Evolutionary conservation across 2,113 vertebrate species (phyloP), one percentile per base, ranked within the genome.

Genomic region (Dermatemys mawii): DNA sequence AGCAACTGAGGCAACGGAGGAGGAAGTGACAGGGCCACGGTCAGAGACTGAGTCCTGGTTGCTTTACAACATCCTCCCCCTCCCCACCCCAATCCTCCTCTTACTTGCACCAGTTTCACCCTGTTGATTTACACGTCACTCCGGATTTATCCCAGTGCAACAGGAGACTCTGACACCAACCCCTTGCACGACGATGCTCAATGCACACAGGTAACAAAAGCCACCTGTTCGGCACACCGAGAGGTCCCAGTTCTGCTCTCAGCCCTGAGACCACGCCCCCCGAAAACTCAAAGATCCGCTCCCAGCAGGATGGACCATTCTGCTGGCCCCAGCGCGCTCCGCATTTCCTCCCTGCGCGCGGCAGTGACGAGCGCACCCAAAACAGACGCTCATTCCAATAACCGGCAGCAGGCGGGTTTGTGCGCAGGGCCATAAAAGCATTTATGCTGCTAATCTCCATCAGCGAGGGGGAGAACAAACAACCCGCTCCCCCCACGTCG

Each of bases 361-460:
- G 49, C 1, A 0, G 89, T 6, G n/a, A 11, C 14, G 35, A n/a
- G 79, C 6, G 35, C 87, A 70, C 38, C 87, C 21, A 17, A 38
- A 90, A 91, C 54, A 79, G 90, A 86, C 3, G 48, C 67, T 51
- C 12, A 16, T 2, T 17, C 73, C 10, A 57, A 55, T 78, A n/a
- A 84, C 79, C 53, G 16, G 81, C 93, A 55, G 9, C 87, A 49
- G 35, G 92, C 1, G 29, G 82, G 83, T 11, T 49, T 84, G 91
- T 53, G 73, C 76, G 14, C 5, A 5, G 38, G 55, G 92, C 93
- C 5, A 5, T 87, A 80, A 95, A 97, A 94, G 83, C 92, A 97
- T 96, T 92, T 91, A 84, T 89, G 91, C 90, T 48, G 92, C 96
- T 96, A 2, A 84, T 96, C 94, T 86, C 96, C 90, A 86, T 54